These are phyloP conservation scores for Linnaemya tessellans DNA, from an alignment of 2,888 invertebrate genomes.

Conservation along the genomic window DNA sequence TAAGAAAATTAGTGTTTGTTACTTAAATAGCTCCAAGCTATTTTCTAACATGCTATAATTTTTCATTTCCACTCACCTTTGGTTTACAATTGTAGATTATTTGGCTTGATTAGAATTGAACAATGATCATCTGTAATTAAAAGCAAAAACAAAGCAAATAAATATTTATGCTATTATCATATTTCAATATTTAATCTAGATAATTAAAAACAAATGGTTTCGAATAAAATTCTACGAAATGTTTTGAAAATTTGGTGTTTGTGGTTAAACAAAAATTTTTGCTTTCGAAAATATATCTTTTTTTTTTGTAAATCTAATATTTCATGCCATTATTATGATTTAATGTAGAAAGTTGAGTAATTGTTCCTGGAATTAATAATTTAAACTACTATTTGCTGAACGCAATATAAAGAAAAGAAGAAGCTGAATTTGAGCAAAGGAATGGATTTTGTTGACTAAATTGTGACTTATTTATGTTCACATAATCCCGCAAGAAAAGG, in stretches of 20 bases:
- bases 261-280: neutral
- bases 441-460: too few species aligned
- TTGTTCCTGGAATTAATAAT: neutral
- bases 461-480: too few species aligned
- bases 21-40: neutral
- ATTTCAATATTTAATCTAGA: conserved; percentile 38
- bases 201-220: conserved; percentile 22
- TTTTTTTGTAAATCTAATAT: neutral
- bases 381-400: neutral
- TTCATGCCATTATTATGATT: neutral
- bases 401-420: neutral
- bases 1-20: neutral
- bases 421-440: too few species aligned
- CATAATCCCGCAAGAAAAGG: too few species aligned
- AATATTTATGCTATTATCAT: conserved; percentile 34
- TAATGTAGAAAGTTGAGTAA: neutral
- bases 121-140: conserved; percentile 64
- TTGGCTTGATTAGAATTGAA: conserved; percentile 51
- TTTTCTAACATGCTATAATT: conserved; percentile 63
- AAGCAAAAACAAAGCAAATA: conserved; percentile 18
- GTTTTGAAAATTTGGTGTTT: neutral
- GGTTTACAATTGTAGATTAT: conserved; percentile 39
- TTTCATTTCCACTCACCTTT: conserved; percentile 50
- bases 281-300: neutral
- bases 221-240: neutral